Evolutionary conservation across 2,797 vertebrate genomes (phyloP).

Genomic region (Silurus aristotelis): DNA sequence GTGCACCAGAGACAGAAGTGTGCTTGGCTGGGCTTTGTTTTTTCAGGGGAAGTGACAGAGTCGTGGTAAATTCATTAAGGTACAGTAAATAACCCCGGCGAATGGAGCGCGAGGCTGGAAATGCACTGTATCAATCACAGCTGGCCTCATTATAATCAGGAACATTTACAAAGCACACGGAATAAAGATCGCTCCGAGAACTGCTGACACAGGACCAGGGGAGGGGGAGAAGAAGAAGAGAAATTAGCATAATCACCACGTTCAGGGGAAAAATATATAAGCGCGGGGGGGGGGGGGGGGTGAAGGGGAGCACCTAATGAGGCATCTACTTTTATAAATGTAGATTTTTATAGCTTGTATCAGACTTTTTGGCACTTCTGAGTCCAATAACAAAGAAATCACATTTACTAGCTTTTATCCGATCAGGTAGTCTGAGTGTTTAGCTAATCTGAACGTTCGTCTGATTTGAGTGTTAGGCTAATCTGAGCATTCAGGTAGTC

Average conservation of each 20-base stretch:
- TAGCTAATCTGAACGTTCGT: too few species aligned
- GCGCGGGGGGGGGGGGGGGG: too few species aligned
- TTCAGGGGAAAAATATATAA: not conserved
- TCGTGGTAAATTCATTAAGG: slow-evolving; percentile 9
- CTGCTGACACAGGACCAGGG: not conserved
- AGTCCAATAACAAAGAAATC: not conserved
- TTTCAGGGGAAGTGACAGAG: slow-evolving; percentile 13
- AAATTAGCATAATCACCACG: not conserved
- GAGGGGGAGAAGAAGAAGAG: too few species aligned
- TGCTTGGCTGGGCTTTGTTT: slow-evolving; percentile 6
- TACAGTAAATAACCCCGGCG: slow-evolving; percentile 14
- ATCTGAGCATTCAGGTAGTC: too few species aligned
- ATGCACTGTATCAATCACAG: not conserved
- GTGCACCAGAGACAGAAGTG: slow-evolving; percentile 26
- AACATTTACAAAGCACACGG: slow-evolving; percentile 5
- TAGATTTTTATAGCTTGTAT: not conserved
- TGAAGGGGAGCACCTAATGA: not conserved
- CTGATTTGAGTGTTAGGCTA: too few species aligned
- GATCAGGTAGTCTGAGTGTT: not conserved
- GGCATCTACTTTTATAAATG: not conserved
- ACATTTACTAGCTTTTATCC: not conserved
- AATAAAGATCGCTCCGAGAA: not conserved
- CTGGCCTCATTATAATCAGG: slow-evolving; percentile 14
- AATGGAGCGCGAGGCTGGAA: not conserved
- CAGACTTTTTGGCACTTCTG: not conserved